Conservation (phyloP, 1,140 invertebrate species). For the Zaprionus taronus region DNA sequence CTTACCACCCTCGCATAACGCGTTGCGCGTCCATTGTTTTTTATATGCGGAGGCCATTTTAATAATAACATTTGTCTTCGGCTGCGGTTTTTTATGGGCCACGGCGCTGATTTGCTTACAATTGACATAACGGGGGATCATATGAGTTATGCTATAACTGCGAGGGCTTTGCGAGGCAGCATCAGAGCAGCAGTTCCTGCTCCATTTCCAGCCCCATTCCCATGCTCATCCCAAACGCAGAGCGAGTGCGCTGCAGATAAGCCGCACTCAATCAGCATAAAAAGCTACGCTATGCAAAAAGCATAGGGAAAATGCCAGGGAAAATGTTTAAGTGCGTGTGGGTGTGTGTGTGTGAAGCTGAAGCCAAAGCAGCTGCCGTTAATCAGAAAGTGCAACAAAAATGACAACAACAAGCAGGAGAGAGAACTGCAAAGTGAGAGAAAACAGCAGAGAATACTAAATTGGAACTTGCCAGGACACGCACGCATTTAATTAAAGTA, state of each 20-base stretch:
- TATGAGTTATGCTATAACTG: conserved; percentile 73
- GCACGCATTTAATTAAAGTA: conserved; percentile 83
- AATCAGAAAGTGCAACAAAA: conserved; percentile 59
- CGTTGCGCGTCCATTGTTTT: conserved; percentile 33
- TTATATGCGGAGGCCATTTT: conserved; percentile 65
- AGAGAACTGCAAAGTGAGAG: conserved; percentile 10
- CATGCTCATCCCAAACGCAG: neutral
- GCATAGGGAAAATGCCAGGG: conserved; percentile 5
- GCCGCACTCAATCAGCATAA: conserved; percentile 80
- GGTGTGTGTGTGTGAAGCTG: conserved; percentile 1
- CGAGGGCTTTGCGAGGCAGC: conserved; percentile 43
- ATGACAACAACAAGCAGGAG: conserved; percentile 26
- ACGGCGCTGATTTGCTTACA: conserved; percentile 78
- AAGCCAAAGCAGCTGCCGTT: conserved; percentile 50
- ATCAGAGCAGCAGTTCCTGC: too few relatives aligned
- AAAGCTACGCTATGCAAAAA: conserved; percentile 62
- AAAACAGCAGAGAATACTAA: conserved; percentile 66
- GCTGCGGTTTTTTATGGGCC: conserved; percentile 60
- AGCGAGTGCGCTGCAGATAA: conserved; percentile 57
- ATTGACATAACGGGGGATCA: conserved; percentile 74
- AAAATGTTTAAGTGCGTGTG: conserved; percentile 12
- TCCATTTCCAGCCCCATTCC: neutral
- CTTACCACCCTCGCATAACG: conserved; percentile 50
- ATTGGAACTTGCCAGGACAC: conserved; percentile 68
- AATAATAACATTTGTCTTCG: conserved; percentile 80